Evolutionary conservation across 2,888 invertebrate genomes (phyloP), one percentile per base, ranked within the genome.

Genomic region (Magallana nippona): DNA sequence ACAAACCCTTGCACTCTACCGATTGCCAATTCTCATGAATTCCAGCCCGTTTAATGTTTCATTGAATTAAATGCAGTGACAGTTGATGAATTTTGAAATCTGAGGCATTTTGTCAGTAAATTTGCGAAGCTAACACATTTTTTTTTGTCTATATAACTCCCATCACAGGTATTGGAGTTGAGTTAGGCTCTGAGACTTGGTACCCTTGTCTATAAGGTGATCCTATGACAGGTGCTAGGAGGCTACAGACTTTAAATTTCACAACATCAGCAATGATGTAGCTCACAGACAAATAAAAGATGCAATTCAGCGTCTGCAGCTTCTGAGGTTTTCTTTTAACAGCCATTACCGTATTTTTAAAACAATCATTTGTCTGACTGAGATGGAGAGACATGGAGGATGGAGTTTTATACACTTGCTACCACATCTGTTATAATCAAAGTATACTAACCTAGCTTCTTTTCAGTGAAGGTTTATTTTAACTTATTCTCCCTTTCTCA

Each of bases 321-420:
- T 22, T 71, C 71, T 27, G 71, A 71, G 32, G 32, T 71, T 71
- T 71, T 22, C 27, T 27, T 71, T 71, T 71, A 71, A 71, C 71
- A 71, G 71, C 19, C 71, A 71, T 71, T 71, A 71, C 71, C 22
- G 13, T 71, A 71, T 71, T 71, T 63, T 71, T 71, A 71, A 71
- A 71, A 71, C 63, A 71, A 71, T 32, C 63, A 71, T 71, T 13
- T 71, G 32, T 13, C 71, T 13, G 27, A 11, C 13, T 71, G 27
- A 71, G 27, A 71, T 71, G 22, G 27, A 32, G 27, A 71, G 71
- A 71, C 71, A 32, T 27, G 10, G 1, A 71, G 27, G 71, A 71
- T 13, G 32, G 11, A 27, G 71, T 32, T 27, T 32, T 15, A 71
- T 71, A 44, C 44, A 44, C 44, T 32, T 15, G 13, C 22, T 71